Evolutionary conservation across 2,888 invertebrate genomes (phyloP).

Genomic region (Hartigia nigra): DNA sequence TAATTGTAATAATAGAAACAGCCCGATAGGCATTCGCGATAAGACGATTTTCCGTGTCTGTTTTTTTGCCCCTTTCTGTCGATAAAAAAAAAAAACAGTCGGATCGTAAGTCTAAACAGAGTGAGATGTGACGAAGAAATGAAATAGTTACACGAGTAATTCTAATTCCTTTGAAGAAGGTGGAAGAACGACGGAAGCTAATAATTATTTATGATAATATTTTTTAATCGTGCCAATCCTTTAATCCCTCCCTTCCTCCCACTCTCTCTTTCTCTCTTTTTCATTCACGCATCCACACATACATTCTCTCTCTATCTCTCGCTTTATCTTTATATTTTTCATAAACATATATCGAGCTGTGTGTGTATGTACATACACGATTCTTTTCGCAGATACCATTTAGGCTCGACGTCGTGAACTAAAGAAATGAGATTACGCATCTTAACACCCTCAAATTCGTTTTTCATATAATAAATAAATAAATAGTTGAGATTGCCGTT

Average conservation of each 20-base stretch:
- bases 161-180: background rate
- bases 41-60: background rate
- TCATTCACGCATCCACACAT: background rate
- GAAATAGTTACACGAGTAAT: background rate
- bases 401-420: background rate
- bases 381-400: background rate
- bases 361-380: background rate
- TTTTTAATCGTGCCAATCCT: background rate
- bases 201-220: background rate
- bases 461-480: conserved; percentile 49
- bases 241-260: background rate
- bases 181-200: background rate
- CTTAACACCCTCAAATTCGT: background rate
- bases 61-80: too few species aligned
- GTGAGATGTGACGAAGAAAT: background rate
- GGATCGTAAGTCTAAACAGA: background rate
- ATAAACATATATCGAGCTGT: background rate
- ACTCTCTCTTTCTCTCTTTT: background rate
- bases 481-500: conserved; percentile 51
- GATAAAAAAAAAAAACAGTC: too few species aligned
- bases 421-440: conserved; percentile 44
- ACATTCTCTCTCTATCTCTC: background rate
- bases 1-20: background rate
- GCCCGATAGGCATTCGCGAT: background rate
- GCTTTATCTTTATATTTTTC: background rate